Base-by-base conservation (phyloP, 1,140 invertebrate species). In the Eubasilissa regina region DNA sequence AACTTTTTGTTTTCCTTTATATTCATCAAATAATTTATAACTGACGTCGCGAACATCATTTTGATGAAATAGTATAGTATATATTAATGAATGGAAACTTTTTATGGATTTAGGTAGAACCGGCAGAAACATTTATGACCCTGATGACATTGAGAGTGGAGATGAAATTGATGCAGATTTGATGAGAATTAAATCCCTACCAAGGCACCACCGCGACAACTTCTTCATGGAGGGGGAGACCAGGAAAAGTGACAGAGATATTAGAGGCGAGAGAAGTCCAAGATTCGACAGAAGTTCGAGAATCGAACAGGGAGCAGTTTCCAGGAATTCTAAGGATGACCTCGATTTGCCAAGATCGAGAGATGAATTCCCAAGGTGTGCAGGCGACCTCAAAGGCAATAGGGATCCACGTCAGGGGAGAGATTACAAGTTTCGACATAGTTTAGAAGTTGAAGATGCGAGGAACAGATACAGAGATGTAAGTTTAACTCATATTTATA, bases 151-250 rank as follows among this genome's bases (percentile, higher is more conserved):
- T 3, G 76, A 80, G 25, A 78, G 64, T n/a, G 81, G 75, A 11
- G 77, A 79, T 25, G 81, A 83, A 44, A 55, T 77, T 13, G 12
- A 44, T 4, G 25, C 75, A 48, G 44, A 25, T 10, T 48, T 25
- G 0, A 35, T 77, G 4, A 68, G 83, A 21, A 83, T 81, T 53
- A 81, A 83, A 78, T 83, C 83, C 1, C 51, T 83, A 10, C 83
- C 83, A 0, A 66, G 83, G 75, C 79, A 83, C n/a, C 73, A 19
- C 0, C 55, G 76, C 45, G 79, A 79, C 15, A 79, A 83, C 15
- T 56, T 64, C 21, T 83, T 62, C 47, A 45, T 78, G 6, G 79
- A 83, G 13, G 79, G 78, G 10, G 81, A 78, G 25, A 10, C 73
- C 13, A 79, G 25, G 21, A 51, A 56, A 12, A 75, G 60, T 15